A percentile compares a stretch with the other conserved stretches of the same genome.
Conservation (phyloP, 2,797 vertebrate species). For the Clarias pachynema region DNA sequence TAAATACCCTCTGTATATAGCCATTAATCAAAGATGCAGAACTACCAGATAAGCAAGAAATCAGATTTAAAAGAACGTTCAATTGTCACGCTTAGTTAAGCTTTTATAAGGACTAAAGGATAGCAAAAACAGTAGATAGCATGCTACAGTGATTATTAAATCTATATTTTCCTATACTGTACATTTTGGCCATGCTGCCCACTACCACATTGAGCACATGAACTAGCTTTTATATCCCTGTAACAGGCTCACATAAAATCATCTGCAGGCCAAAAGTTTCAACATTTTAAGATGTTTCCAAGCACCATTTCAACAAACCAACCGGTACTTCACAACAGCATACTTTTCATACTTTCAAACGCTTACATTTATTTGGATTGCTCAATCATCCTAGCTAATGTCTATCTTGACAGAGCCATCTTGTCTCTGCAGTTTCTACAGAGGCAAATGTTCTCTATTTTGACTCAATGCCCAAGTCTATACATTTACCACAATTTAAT, state of each 20-base stretch:
- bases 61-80: not conserved
- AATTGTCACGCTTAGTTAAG: not conserved
- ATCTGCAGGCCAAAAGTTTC: not conserved
- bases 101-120: not conserved
- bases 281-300: not conserved
- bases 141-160: not conserved
- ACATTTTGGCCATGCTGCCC: not conserved
- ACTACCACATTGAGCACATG: not conserved
- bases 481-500: not conserved
- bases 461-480: not conserved
- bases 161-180: not conserved
- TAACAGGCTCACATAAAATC: not conserved
- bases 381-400: not conserved
- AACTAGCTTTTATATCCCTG: not conserved
- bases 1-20: too few relatives aligned
- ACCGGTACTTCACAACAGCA: not conserved
- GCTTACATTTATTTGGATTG: not conserved
- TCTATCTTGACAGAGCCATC: not conserved
- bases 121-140: not conserved
- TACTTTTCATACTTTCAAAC: conserved; percentile 4
- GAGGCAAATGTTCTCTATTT: not conserved
- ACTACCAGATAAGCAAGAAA: not conserved
- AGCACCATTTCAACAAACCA: not conserved
- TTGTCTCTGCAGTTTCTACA: conserved; percentile 1
- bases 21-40: not conserved